Evolutionary conservation across 2,888 invertebrate species (phyloP), one percentile per base, ranked within the genome.

Genomic region (Meganola albula): DNA sequence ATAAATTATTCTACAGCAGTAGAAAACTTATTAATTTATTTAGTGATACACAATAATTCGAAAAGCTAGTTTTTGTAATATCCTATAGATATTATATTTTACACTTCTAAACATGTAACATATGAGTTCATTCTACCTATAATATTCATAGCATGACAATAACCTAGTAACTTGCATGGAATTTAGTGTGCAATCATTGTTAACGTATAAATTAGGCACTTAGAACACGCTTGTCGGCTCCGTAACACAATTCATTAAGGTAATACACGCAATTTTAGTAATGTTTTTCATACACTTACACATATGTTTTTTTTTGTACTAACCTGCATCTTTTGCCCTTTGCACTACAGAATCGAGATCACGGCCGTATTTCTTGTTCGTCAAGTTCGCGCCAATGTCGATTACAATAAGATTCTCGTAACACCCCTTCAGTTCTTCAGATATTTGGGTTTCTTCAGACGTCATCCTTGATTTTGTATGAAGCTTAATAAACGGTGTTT

Each of bases 381-480:
- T 96, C 63, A 97, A 87, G 90, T 97, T 97, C 39, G 96, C 96
- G 58, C 96, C 96, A 50, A 95, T 92, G 82, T 97, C 97, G 49
- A 96, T 92, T 60, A 97, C 90, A 76, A 96, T 94, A 74, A 97
- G 93, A 85, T 95, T 95, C 77, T 96, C 95, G 71, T 94, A 95
- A 74, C 93, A 95, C 63, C 92, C 91, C 74, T 92, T 91, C 90
- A 94, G 64, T 63, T 84, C 74, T 53, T 83, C 83, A 41, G 84
- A 79, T 65, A 84, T 70, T 59, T 74, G 72, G 58, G 74, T 72
- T 78, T 84, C 83, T 77, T 83, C 83, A 71, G 84, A 80, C 84
- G 84, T 84, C 83, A 83, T 85, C 68, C 72, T 82, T 53, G 63
- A 60, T 64, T 76, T 74, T 66, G 61, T 69, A 52, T 73, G 73